phyloP scores from a whole-genome alignment of 1,140 invertebrate genomes.

The Solen grandis region DNA sequence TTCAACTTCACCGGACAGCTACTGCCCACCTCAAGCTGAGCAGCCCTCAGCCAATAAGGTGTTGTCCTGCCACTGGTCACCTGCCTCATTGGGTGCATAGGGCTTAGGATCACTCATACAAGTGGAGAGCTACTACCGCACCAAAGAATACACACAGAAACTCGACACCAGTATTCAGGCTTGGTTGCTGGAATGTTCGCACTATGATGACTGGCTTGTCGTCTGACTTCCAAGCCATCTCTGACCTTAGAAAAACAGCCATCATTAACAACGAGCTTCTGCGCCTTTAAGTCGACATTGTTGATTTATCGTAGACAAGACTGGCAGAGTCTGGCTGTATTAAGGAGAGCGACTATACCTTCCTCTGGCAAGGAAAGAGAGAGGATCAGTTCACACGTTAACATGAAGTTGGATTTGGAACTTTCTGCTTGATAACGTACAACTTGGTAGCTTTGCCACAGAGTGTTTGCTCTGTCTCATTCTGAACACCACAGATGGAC shows the following conservation, averaged over 20 bases:
- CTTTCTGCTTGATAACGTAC: constrained; percentile 1
- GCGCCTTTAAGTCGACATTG: constrained; percentile 34
- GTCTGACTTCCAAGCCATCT: constrained; percentile 14
- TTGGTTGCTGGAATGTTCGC: constrained; percentile 47
- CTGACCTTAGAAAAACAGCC: constrained; percentile 50
- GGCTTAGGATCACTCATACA: background rate
- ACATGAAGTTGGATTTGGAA: constrained; percentile 26
- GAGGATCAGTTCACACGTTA: constrained; percentile 6
- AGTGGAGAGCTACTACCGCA: constrained; percentile 24
- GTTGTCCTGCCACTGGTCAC: constrained; percentile 23
- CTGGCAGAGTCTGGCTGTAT: constrained; percentile 40
- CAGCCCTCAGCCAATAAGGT: constrained; percentile 27
- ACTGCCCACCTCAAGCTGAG: constrained; percentile 27
- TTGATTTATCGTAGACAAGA: constrained; percentile 42
- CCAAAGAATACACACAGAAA: constrained; percentile 16
- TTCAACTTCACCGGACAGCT: constrained; percentile 30
- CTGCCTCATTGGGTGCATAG: constrained; percentile 39
- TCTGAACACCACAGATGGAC: constrained; percentile 14
- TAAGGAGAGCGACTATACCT: constrained; percentile 53
- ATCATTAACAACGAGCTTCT: constrained; percentile 45
- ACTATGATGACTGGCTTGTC: constrained; percentile 54
- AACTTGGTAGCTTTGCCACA: background rate
- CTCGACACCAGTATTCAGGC: background rate
- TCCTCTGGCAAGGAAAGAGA: constrained; percentile 50
- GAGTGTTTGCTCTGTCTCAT: constrained; percentile 51